Percentiles rank a stretch among this genome's conserved stretches.
phyloP scores from a whole-genome alignment of 2,113 vertebrate species.

The Elaphurus davidianus region DNA sequence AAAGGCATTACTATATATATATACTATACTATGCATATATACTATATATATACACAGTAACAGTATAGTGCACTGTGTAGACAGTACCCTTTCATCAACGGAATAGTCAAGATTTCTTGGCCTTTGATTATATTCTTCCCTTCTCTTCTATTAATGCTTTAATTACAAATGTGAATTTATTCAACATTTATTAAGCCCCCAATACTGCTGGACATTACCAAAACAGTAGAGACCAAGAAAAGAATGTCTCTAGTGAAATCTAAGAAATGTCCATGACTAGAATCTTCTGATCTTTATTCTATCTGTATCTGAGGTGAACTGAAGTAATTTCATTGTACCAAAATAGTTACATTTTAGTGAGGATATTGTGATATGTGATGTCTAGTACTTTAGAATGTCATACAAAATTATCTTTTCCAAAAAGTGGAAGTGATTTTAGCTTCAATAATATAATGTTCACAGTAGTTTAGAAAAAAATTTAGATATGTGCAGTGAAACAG shows the following conservation, averaged over 20 bases:
- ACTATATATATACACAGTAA: not conserved
- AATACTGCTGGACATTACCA: not conserved
- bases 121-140: not conserved
- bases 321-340: not conserved
- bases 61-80: not conserved
- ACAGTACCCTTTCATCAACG: not conserved
- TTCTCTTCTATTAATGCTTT: not conserved
- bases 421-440: constrained; percentile 11
- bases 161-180: not conserved
- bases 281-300: not conserved
- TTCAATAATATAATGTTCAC: not conserved
- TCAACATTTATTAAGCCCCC: not conserved
- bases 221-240: not conserved
- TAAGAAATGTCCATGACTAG: not conserved
- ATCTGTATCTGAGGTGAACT: not conserved
- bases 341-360: constrained; percentile 17
- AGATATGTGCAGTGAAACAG: not conserved
- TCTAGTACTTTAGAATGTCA: not conserved
- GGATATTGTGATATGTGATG: not conserved
- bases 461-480: not conserved
- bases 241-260: not conserved
- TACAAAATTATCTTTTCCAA: not conserved
- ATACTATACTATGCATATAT: too few relatives aligned
- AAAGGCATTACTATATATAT: not conserved
- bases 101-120: not conserved